Evolutionary conservation across 2,888 invertebrate genomes (phyloP), one percentile per base, ranked within the genome.

Genomic region (Nephrocerus scutellatus): DNA sequence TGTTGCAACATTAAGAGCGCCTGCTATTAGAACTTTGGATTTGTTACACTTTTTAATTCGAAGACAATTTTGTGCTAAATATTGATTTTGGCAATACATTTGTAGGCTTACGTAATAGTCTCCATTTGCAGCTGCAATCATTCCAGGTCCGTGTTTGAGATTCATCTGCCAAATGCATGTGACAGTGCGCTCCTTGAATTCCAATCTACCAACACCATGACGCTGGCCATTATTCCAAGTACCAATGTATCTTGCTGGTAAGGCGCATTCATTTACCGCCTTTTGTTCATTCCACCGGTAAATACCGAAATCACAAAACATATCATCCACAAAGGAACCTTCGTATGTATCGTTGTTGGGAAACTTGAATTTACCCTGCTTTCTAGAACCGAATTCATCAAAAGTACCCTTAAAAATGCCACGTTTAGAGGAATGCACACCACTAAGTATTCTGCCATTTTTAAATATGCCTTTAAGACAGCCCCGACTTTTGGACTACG

Each of bases 41-140:
- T 28, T 31, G 4, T 12, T 6, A 9, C 31, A 37, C 6, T 28
- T 14, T 12, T 20, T 19, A 4, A 44, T 31, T 2, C 12, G 22
- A 1, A 15, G 2, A 2, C 41, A 41, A 1, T n/a, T 22, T n/a
- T n/a, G n/a, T n/a, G n/a, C n/a, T 1, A 10, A 20, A 6, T 44
- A 44, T 10, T 28, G 26, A 23, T 38, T 21, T 6, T 30, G 19
- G n/a, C 9, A 7, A 8, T 41, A 45, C 12, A 45, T 18, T 5
- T 31, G 23, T 8, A 7, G 12, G 6, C 43, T 21, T 5, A 29
- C 36, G 18, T 34, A 45, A 10, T 24, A 39, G 14, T 16, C 31
- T 5, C 45, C 45, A 29, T 39, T 45, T 12, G 24, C 16, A 7
- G 45, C 34, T 14, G 37, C 7, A 10, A 45, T 39, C 2, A 43